These are phyloP conservation scores for Metaphire vulgaris DNA, from an alignment of 1,140 invertebrate genomes.

Conservation along the genomic window DNA sequence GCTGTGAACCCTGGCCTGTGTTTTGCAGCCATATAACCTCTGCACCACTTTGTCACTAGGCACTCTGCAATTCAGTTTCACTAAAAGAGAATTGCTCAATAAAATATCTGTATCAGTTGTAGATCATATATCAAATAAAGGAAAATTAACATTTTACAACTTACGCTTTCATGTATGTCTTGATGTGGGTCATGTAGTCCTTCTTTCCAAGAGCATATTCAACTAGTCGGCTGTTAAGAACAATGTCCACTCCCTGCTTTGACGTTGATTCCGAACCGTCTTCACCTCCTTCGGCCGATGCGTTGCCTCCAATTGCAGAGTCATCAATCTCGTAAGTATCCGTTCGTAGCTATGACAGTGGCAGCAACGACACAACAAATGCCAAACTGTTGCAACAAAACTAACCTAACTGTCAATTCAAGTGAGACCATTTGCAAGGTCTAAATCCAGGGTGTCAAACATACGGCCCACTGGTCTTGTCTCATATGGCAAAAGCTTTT, in stretches of 20 bases:
- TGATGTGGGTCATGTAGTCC: slow-evolving; percentile 82
- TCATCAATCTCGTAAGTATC: slow-evolving; percentile 25
- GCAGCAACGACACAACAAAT: neutral
- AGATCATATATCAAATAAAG: no score
- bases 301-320: slow-evolving; percentile 26
- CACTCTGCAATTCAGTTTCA: no score
- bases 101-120: no score
- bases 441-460: neutral
- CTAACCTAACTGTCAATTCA: neutral
- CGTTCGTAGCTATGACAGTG: slow-evolving; percentile 17
- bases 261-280: slow-evolving; percentile 26
- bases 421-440: neutral
- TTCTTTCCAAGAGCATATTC: slow-evolving; percentile 47
- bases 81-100: no score
- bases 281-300: slow-evolving; percentile 27
- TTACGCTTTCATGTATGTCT: slow-evolving; percentile 93
- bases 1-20: no score
- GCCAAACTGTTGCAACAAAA: neutral
- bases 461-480: neutral
- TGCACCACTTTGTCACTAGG: no score
- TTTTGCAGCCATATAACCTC: no score
- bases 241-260: slow-evolving; percentile 74
- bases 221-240: slow-evolving; percentile 70
- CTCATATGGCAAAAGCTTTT: neutral
- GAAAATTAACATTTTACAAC: no score